These are phyloP conservation scores for Nannobrachium achirus DNA, from an alignment of 2,113 vertebrate species.

Conservation along the genomic window DNA sequence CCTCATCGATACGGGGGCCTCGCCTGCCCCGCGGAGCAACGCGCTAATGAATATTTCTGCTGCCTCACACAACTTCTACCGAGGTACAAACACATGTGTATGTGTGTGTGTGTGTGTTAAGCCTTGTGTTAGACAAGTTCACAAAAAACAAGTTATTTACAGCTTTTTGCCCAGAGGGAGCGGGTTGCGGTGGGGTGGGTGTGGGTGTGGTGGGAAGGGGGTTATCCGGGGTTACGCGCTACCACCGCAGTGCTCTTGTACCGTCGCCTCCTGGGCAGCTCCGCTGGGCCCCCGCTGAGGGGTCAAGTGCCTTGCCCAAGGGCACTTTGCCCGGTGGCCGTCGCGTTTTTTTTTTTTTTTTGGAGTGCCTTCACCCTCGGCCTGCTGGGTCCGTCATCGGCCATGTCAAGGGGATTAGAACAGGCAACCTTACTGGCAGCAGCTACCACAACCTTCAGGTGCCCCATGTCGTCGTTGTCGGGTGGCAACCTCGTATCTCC, in stretches of 20 bases:
- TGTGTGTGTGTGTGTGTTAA: background rate
- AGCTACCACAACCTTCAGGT: slow-evolving; percentile 21
- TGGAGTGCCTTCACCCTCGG: too few species aligned
- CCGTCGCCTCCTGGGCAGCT: slow-evolving; percentile 6
- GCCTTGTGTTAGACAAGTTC: background rate
- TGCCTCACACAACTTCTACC: slow-evolving; percentile 6
- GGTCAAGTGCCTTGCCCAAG: slow-evolving; percentile 32
- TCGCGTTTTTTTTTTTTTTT: too few species aligned
- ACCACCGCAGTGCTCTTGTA: too few species aligned
- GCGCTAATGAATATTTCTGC: slow-evolving; percentile 76
- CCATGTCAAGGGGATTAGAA: slow-evolving; percentile 18
- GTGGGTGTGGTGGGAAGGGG: background rate
- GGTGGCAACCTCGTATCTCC: too few species aligned
- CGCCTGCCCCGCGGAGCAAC: slow-evolving; percentile 62
- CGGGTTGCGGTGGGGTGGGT: too few species aligned
- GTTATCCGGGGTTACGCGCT: too few species aligned
- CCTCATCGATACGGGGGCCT: slow-evolving; percentile 77
- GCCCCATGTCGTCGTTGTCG: too few species aligned
- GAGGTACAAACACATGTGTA: background rate
- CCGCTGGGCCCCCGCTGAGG: background rate
- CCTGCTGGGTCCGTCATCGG: too few species aligned
- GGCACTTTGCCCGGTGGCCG: slow-evolving; percentile 15
- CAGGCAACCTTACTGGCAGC: slow-evolving; percentile 35
- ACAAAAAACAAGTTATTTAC: slow-evolving; percentile 1
- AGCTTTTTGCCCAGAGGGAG: too few species aligned